phyloP scores from a whole-genome alignment of 1,140 invertebrate species.

The Drosophila pallidifrons region DNA sequence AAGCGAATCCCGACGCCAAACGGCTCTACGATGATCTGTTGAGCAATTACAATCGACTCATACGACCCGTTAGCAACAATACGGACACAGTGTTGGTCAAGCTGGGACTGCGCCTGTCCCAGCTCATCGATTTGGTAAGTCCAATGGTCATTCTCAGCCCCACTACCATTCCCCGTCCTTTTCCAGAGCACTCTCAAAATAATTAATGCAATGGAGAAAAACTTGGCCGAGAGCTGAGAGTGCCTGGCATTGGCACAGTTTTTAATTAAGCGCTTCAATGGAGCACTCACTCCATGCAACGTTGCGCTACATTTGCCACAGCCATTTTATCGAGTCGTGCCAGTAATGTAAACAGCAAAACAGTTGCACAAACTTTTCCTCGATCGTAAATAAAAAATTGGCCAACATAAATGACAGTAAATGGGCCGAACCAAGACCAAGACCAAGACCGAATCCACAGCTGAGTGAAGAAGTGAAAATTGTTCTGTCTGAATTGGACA shows the following conservation, averaged over 20 bases:
- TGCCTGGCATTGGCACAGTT: conserved; percentile 36
- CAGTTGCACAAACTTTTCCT: conserved; percentile 45
- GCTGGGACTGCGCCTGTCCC: conserved; percentile 95
- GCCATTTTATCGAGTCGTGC: conserved; percentile 26
- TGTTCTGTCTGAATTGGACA: not conserved
- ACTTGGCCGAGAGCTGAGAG: conserved; percentile 16
- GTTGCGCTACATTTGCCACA: conserved; percentile 69
- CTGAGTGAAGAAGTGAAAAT: conserved; percentile 18
- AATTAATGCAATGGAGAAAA: conserved; percentile 68
- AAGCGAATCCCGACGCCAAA: conserved; percentile 94
- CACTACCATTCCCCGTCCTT: not conserved
- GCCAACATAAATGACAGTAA: conserved; percentile 58
- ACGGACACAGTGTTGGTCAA: conserved; percentile 97
- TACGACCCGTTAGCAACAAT: conserved; percentile 96
- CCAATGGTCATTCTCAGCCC: not conserved
- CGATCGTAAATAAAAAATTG: conserved; percentile 59
- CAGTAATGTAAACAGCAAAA: conserved; percentile 43
- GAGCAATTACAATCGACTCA: conserved; percentile 98
- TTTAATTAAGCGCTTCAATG: conserved; percentile 72
- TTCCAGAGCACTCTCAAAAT: conserved; percentile 23
- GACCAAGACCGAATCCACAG: not conserved
- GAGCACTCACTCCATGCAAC: conserved; percentile 19
- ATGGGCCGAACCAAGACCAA: conserved; percentile 38
- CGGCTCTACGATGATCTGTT: conserved; percentile 97
- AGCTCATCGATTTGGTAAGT: conserved; percentile 97